Conservation (phyloP, 2,888 invertebrate genomes). For the Patella caerulea region DNA sequence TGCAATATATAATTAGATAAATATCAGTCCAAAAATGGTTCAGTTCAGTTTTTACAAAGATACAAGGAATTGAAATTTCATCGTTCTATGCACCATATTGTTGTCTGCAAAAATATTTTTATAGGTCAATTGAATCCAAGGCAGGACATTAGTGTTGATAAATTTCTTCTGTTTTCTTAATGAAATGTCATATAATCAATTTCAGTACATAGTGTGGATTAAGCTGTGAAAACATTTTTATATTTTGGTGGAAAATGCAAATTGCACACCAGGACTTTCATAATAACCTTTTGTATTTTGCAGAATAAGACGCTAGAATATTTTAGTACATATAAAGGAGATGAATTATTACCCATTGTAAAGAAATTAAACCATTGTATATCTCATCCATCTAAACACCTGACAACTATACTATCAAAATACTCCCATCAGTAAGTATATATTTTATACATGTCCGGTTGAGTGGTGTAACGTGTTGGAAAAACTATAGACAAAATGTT, state of each 20-base stretch:
- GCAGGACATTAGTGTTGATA: too few species aligned
- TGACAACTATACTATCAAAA: slow-evolving; percentile 90
- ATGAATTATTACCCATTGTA: slow-evolving; percentile 83
- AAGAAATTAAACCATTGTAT: slow-evolving; percentile 83
- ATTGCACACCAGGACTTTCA: background rate
- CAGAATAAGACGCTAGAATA: slow-evolving; percentile 69
- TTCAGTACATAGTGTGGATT: too few species aligned
- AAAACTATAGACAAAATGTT: background rate
- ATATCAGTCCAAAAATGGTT: too few species aligned
- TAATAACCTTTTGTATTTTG: slow-evolving; percentile 24
- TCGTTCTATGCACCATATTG: too few species aligned
- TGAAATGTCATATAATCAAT: too few species aligned
- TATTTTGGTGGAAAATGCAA: too few species aligned
- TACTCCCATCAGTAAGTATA: slow-evolving; percentile 87
- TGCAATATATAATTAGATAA: too few species aligned
- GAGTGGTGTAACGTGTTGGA: background rate
- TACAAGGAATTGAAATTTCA: too few species aligned
- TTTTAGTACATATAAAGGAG: slow-evolving; percentile 79
- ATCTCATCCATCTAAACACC: slow-evolving; percentile 83
- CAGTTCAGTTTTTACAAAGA: too few species aligned
- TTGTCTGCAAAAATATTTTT: too few species aligned
- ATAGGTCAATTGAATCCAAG: too few species aligned
- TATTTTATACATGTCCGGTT: background rate
- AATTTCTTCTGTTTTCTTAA: background rate
- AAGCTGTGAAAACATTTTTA: background rate